phyloP scores from a whole-genome alignment of 2,113 vertebrate genomes.

The Gadus chalcogrammus region DNA sequence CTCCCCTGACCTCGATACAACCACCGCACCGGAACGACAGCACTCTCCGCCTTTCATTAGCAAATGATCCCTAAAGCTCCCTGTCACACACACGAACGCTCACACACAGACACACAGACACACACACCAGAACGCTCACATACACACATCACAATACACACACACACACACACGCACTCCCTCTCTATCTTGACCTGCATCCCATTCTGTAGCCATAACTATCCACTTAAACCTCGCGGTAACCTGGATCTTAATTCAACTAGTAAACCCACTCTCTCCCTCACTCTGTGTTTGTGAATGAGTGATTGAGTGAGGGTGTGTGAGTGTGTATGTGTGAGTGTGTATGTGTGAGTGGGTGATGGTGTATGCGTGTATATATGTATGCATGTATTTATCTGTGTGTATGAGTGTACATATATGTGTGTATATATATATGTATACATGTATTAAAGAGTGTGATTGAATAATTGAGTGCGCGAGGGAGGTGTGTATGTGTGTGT shows the following conservation, averaged over 20 bases:
- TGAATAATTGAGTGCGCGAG: background rate
- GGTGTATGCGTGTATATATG: no score
- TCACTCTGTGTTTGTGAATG: background rate
- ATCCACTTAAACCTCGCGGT: no score
- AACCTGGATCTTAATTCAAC: constrained; percentile 7
- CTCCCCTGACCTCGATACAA: constrained; percentile 14
- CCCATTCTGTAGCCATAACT: background rate
- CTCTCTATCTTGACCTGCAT: background rate
- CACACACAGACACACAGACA: background rate
- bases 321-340: constrained; percentile 1
- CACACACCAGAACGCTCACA: background rate
- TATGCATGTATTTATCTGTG: no score
- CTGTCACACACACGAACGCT: background rate
- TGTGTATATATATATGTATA: no score
- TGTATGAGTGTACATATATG: background rate
- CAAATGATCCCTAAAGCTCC: constrained; percentile 16
- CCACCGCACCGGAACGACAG: background rate
- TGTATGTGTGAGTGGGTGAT: constrained; percentile 10
- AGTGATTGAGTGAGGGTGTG: constrained; percentile 1
- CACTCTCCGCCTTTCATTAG: background rate
- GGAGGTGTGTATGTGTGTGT: constrained; percentile 13
- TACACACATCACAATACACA: background rate
- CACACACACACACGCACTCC: no score
- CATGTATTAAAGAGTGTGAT: background rate
- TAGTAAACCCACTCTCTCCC: background rate